A percentile compares a stretch with the other conserved stretches of the same genome.
Conservation (phyloP, 2,888 invertebrate species). For the Ophioninae sp. region DNA sequence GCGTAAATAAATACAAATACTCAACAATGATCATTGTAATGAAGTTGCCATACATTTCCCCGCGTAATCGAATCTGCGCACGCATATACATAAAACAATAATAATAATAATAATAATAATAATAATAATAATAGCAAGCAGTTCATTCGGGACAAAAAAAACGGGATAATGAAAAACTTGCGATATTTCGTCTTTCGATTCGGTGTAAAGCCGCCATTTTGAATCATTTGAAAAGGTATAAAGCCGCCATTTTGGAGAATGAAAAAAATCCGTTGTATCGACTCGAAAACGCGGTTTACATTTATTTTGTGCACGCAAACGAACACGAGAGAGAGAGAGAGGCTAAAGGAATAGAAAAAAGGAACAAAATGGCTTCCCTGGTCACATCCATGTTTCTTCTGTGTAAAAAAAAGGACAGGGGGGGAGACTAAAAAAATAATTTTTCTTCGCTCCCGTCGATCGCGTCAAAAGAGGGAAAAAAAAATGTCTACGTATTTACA, state of each 20-base stretch:
- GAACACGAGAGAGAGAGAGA: constrained; percentile 26
- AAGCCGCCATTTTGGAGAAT: too few relatives aligned
- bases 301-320: constrained; percentile 59
- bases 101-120: constrained; percentile 35
- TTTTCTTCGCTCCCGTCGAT: constrained; percentile 2
- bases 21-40: constrained; percentile 53
- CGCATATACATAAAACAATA: constrained; percentile 50
- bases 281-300: constrained; percentile 57
- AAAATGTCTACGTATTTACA: constrained; percentile 57
- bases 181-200: constrained; percentile 20
- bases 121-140: constrained; percentile 49
- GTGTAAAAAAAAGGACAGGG: background rate
- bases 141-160: constrained; percentile 41
- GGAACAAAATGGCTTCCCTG: background rate
- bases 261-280: constrained; percentile 30
- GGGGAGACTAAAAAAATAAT: background rate
- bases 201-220: background rate
- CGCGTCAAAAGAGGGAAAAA: constrained; percentile 11
- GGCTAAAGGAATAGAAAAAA: constrained; percentile 13
- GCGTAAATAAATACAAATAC: constrained; percentile 58
- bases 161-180: constrained; percentile 30
- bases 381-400: background rate
- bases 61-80: constrained; percentile 57
- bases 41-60: constrained; percentile 47
- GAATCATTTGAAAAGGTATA: too few relatives aligned